phyloP scores from a whole-genome alignment of 2,797 vertebrate species.

The Cephalopachus bancanus region DNA sequence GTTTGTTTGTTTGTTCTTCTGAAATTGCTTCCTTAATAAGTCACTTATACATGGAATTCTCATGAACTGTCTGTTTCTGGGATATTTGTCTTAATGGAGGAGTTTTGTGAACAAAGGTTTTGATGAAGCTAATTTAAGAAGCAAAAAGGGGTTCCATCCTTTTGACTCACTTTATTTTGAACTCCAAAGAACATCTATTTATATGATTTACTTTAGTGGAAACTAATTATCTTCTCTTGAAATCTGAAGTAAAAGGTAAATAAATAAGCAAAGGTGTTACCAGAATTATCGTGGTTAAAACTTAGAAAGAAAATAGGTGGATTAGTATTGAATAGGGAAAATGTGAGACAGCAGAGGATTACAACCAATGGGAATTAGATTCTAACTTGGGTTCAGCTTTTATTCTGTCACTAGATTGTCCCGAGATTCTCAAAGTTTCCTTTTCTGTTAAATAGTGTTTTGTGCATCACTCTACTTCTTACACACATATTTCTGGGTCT shows the following conservation, averaged over 20 bases:
- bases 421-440: background rate
- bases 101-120: background rate
- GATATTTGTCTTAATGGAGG: background rate
- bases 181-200: background rate
- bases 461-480: background rate
- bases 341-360: background rate
- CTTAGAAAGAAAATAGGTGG: background rate
- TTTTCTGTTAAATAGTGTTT: background rate
- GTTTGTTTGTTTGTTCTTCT: background rate
- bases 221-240: background rate
- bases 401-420: background rate
- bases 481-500: background rate
- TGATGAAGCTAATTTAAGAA: background rate
- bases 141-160: background rate
- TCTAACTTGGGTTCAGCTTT: background rate
- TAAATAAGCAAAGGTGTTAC: background rate
- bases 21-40: background rate
- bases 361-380: background rate
- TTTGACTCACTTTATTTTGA: slow-evolving; percentile 11
- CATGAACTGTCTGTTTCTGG: background rate
- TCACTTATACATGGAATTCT: background rate
- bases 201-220: background rate
- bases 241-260: background rate
- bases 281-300: background rate
- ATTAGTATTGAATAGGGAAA: background rate